Percentiles rank a stretch among this genome's conserved stretches.
phyloP scores from a whole-genome alignment of 1,140 invertebrate species.

The Drosophila melanica region DNA sequence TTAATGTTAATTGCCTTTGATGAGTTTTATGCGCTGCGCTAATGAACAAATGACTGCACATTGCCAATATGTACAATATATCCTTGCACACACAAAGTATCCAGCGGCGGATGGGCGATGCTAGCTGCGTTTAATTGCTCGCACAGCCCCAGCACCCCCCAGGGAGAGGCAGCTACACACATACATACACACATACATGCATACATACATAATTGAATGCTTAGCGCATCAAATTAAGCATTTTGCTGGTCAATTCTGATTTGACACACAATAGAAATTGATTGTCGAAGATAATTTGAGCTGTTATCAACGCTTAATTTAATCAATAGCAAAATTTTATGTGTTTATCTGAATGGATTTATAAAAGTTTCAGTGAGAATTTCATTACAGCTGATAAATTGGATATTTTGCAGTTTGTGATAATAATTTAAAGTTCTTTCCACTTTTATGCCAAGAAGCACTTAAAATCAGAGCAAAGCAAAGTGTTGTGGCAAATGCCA shows the following conservation, averaged over 20 bases:
- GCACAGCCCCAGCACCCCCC: conserved; percentile 16
- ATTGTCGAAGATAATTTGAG: conserved; percentile 11
- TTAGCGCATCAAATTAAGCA: conserved; percentile 52
- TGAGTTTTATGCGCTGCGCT: conserved; percentile 79
- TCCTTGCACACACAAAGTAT: conserved; percentile 36
- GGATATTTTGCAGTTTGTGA: too few species aligned
- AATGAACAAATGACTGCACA: conserved; percentile 82
- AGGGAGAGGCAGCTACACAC: not conserved
- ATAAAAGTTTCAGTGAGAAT: too few species aligned
- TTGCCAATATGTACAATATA: conserved; percentile 60
- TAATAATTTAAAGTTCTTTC: too few species aligned
- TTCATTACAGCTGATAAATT: too few species aligned
- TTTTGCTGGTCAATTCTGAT: conserved; percentile 6
- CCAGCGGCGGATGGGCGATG: conserved; percentile 1
- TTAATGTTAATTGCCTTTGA: conserved; percentile 82
- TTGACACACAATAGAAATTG: conserved; percentile 19
- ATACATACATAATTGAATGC: conserved; percentile 66
- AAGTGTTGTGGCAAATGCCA: conserved; percentile 33
- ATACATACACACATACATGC: not conserved
- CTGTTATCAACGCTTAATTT: not conserved
- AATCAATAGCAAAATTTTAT: not conserved
- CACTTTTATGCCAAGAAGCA: not conserved
- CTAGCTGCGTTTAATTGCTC: conserved; percentile 59
- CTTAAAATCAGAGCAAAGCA: conserved; percentile 29
- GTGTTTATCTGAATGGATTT: too few species aligned